Evolutionary conservation across 2,888 invertebrate genomes (phyloP), one percentile per base, ranked within the genome.

Genomic region (Diarsia rubi): DNA sequence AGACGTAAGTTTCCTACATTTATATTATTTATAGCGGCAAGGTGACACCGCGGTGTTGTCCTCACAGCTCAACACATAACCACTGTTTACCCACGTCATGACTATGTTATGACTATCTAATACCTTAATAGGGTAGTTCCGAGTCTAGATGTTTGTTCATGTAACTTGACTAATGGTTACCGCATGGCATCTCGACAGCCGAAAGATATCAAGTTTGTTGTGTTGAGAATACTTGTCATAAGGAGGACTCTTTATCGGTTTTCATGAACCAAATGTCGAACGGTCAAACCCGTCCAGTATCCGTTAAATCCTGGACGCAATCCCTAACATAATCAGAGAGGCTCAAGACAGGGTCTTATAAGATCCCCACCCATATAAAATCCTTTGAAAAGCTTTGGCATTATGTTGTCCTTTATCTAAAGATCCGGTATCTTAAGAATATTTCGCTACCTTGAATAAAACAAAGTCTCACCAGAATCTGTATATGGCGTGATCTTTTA

Each of bases 11-110:
- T 78, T 69, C 71, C 70, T 74, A 68, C 54, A 78, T 49, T 44
- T 45, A 42, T 19, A 63, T 85, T 79, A 82, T 81, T 84, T 81
- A 84, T 81, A 83, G 74, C 45, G 42, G 77, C 74, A 84, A 84
- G 84, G 81, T 83, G 83, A 83, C 83, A 83, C 84, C 81, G 67
- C 75, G n/a, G 62, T 79, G 71, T 71, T 74, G 70, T 62, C 80
- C 83, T 83, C 57, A 79, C 49, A 68, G 70, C 54, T 65, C 79
- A 14, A 47, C 57, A 73, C 57, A 74, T 63, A 79, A 69, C 47
- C 59, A 69, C 57, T 83, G 74, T 71, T 69, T 71, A 71, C 31
- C n/a, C 3, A 69, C 71, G 80, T 81, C 79, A 69, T 59, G 4
- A 19, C 70, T 6, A 19, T 73, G 49, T 79, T 74, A 74, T 79